These are phyloP conservation scores for Pseudochirops corinnae DNA, from an alignment of 2,797 vertebrate genomes.

Conservation along the genomic window DNA sequence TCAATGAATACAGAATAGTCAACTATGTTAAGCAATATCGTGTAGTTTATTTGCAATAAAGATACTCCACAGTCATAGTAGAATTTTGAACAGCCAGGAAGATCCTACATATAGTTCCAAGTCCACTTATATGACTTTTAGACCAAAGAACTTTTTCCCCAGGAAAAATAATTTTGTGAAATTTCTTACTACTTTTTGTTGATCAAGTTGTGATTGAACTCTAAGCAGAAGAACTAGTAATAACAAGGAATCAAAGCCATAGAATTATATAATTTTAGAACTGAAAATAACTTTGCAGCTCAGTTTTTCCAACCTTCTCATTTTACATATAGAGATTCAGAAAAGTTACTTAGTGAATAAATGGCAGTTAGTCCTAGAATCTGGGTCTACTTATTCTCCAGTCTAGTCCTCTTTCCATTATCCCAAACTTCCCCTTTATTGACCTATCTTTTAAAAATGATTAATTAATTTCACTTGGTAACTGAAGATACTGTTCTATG, in stretches of 20 bases:
- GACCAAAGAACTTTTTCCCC: background rate
- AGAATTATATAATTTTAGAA: background rate
- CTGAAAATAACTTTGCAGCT: background rate
- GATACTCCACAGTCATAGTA: background rate
- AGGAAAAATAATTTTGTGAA: background rate
- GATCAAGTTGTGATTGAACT: background rate
- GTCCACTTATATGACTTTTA: constrained; percentile 15
- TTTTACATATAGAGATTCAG: background rate
- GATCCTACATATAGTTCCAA: constrained; percentile 21
- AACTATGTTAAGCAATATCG: background rate
- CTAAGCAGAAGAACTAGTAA: background rate
- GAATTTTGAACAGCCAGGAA: constrained; percentile 5
- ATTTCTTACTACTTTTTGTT: constrained; percentile 19
- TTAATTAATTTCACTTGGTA: constrained; percentile 32
- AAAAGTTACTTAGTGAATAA: background rate
- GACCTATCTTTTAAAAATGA: background rate
- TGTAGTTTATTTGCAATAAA: constrained; percentile 38
- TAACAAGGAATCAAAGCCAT: background rate
- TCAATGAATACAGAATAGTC: background rate
- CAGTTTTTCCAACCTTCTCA: background rate
- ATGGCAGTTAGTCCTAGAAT: background rate
- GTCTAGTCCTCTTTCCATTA: background rate
- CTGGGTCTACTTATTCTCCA: background rate
- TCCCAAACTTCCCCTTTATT: background rate
- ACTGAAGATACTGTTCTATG: constrained; percentile 12